Conservation (phyloP, 2,888 invertebrate genomes). For the Agonopterix subpropinquella region DNA sequence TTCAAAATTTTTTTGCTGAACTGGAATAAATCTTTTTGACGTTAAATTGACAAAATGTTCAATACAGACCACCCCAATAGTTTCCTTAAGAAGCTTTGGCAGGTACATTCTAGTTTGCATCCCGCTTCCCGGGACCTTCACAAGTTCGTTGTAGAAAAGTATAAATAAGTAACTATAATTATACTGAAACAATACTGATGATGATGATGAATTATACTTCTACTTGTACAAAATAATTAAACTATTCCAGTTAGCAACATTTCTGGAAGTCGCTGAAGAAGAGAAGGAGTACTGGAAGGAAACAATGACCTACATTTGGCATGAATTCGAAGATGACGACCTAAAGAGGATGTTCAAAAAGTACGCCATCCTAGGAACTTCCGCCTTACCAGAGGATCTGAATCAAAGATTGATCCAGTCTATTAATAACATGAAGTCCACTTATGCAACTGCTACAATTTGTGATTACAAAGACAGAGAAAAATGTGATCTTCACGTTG, state of each 20-base stretch:
- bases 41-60: too few relatives aligned
- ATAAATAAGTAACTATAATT: too few relatives aligned
- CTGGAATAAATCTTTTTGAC: too few relatives aligned
- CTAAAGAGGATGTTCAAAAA: constrained; percentile 84
- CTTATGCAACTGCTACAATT: constrained; percentile 85
- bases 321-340: constrained; percentile 79
- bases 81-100: too few relatives aligned
- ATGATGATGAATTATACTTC: too few relatives aligned
- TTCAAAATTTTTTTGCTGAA: too few relatives aligned
- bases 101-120: too few relatives aligned
- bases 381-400: constrained; percentile 83
- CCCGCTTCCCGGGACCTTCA: too few relatives aligned
- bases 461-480: constrained; percentile 79
- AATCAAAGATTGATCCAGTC: constrained; percentile 77
- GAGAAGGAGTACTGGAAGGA: constrained; percentile 80
- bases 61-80: too few relatives aligned
- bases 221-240: too few relatives aligned
- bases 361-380: constrained; percentile 81
- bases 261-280: constrained; percentile 63
- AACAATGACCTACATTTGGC: constrained; percentile 83
- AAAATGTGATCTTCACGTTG: constrained; percentile 83
- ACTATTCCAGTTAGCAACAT: constrained; percentile 41
- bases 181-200: too few relatives aligned
- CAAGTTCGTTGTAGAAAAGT: too few relatives aligned
- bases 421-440: constrained; percentile 82